These are phyloP conservation scores for Dryocosmus kuriphilus DNA, from an alignment of 2,888 invertebrate species.

Conservation along the genomic window DNA sequence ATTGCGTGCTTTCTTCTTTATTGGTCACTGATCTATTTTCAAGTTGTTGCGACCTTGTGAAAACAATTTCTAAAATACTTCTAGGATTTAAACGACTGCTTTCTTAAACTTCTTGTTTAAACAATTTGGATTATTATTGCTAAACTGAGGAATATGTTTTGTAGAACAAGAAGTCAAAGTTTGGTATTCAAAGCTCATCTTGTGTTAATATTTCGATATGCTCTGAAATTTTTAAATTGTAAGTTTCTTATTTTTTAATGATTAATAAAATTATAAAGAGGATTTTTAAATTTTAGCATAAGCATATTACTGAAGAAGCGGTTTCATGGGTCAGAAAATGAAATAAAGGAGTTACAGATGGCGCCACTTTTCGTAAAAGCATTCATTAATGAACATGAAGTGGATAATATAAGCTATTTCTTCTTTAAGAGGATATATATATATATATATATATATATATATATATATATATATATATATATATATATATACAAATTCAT, in stretches of 20 bases:
- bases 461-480: no score
- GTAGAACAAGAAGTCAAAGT: no score
- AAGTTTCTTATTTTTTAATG: background rate
- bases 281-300: background rate
- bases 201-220: background rate
- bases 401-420: no score
- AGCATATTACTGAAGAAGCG: no score
- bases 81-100: background rate
- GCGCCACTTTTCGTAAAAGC: constrained; percentile 18
- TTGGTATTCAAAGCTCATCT: no score
- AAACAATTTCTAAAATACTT: constrained; percentile 33
- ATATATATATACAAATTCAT: no score
- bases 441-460: no score
- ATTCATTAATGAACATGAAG: background rate
- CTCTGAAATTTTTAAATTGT: background rate
- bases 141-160: background rate
- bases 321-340: background rate
- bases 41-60: constrained; percentile 23
- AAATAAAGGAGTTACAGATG: background rate
- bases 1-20: constrained; percentile 38
- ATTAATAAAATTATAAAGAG: background rate
- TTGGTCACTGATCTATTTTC: constrained; percentile 33
- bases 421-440: no score
- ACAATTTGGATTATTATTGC: background rate
- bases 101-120: background rate